phyloP scores from a whole-genome alignment of 2,797 vertebrate genomes.

The Nyctalus aviator region DNA sequence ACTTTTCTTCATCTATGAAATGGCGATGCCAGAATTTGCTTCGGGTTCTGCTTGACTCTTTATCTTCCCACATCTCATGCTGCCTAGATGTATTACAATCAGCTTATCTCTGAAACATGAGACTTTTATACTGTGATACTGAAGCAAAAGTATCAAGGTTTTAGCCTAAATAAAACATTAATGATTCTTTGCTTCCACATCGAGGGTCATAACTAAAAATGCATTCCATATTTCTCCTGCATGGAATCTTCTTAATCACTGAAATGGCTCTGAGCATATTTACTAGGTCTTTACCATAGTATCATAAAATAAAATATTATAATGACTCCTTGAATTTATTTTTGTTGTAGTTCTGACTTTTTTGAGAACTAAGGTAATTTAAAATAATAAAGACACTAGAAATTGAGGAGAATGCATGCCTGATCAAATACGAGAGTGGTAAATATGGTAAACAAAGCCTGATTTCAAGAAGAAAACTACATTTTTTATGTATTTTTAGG shows the following conservation, averaged over 20 bases:
- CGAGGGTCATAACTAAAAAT: background rate
- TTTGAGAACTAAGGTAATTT: background rate
- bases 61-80: background rate
- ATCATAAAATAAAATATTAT: conserved; percentile 7
- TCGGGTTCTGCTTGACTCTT: background rate
- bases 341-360: background rate
- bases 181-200: background rate
- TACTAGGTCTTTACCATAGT: background rate
- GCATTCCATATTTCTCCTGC: background rate
- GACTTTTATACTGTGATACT: background rate
- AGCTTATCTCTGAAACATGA: background rate
- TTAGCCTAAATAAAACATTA: background rate
- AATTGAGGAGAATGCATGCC: background rate
- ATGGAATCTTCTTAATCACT: background rate
- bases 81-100: background rate
- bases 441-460: background rate
- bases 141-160: background rate
- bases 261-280: background rate
- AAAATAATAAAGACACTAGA: conserved; percentile 38
- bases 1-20: background rate
- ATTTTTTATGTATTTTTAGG: background rate
- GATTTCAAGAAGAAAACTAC: background rate
- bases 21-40: background rate
- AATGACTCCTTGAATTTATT: background rate
- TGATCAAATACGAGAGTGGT: background rate